A percentile compares a stretch with the other conserved stretches of the same genome.
These are phyloP conservation scores for Aethes cnicana DNA, from an alignment of 2,888 invertebrate genomes.

Conservation along the genomic window DNA sequence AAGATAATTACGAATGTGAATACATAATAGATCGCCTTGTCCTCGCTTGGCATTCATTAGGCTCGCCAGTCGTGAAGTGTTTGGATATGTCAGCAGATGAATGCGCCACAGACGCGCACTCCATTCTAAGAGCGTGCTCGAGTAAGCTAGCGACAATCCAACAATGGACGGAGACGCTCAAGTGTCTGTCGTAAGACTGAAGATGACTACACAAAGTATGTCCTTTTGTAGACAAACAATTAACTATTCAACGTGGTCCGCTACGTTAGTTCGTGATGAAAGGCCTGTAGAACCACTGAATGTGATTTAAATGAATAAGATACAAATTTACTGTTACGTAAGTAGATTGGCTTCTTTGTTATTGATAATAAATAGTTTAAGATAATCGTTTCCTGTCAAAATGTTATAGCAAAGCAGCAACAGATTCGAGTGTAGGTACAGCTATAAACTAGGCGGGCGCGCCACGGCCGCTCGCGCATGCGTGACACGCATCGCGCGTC, in stretches of 20 bases:
- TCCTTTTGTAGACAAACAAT: conserved; percentile 70
- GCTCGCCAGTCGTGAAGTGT: conserved; percentile 37
- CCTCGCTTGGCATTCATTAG: conserved; percentile 29
- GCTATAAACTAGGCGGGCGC: conserved; percentile 9
- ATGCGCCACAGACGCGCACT: conserved; percentile 48
- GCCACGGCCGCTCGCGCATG: conserved; percentile 35
- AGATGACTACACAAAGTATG: conserved; percentile 65
- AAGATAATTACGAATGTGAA: conserved; percentile 29
- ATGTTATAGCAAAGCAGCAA: not conserved
- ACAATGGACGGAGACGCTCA: conserved; percentile 66
- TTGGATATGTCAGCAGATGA: conserved; percentile 37
- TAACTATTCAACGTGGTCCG: conserved; percentile 63
- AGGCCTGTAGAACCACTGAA: conserved; percentile 38
- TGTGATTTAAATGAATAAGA: conserved; percentile 1
- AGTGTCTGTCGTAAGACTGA: conserved; percentile 74
- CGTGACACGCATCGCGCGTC: conserved; percentile 48
- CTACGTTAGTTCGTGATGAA: conserved; percentile 50
- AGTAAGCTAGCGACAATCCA: conserved; percentile 53
- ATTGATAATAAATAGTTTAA: too few relatives aligned
- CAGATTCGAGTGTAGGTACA: not conserved
- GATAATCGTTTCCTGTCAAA: not conserved
- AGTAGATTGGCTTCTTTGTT: not conserved
- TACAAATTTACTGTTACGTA: not conserved
- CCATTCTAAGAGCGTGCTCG: conserved; percentile 46
- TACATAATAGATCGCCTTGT: conserved; percentile 29